Conservation (phyloP, 1,140 invertebrate species). For the Cydia splendana region DNA sequence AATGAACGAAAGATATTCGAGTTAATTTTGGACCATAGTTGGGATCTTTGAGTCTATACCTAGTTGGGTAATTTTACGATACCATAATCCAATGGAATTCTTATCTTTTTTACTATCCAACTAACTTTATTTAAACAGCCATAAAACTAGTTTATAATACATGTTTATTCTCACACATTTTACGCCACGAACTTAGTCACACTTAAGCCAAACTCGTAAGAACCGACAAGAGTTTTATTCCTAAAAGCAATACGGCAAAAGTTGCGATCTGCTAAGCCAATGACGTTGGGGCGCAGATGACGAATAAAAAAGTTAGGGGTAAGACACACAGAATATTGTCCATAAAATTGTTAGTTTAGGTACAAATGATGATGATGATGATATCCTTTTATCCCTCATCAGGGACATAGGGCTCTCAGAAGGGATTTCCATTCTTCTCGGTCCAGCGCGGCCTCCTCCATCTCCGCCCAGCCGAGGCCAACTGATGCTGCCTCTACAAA, state of each 20-base stretch:
- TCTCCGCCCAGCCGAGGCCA: too few relatives aligned
- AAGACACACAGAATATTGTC: not conserved
- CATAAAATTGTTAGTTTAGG: too few relatives aligned
- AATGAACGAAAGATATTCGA: too few relatives aligned
- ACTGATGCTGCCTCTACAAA: too few relatives aligned
- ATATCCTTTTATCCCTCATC: too few relatives aligned
- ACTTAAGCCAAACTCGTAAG: constrained; percentile 32
- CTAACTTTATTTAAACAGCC: not conserved
- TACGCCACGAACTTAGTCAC: constrained; percentile 4
- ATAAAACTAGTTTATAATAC: not conserved
- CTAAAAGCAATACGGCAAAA: constrained; percentile 42
- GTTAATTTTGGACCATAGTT: too few relatives aligned
- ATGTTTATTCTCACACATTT: not conserved
- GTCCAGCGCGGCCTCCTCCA: too few relatives aligned
- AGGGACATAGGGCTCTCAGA: too few relatives aligned
- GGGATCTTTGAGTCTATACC: not conserved
- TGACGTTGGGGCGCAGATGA: constrained; percentile 45
- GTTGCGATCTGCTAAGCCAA: constrained; percentile 49
- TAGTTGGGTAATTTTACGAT: too few relatives aligned
- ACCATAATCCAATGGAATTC: too few relatives aligned
- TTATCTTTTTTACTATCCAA: not conserved
- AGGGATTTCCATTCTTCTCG: too few relatives aligned
- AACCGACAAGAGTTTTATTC: constrained; percentile 29
- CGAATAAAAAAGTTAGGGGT: constrained; percentile 46
- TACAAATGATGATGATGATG: too few relatives aligned